A percentile compares a stretch with the other conserved stretches of the same genome.
These are phyloP conservation scores for Trichopria drosophilae DNA, from an alignment of 2,888 invertebrate species.

Conservation along the genomic window DNA sequence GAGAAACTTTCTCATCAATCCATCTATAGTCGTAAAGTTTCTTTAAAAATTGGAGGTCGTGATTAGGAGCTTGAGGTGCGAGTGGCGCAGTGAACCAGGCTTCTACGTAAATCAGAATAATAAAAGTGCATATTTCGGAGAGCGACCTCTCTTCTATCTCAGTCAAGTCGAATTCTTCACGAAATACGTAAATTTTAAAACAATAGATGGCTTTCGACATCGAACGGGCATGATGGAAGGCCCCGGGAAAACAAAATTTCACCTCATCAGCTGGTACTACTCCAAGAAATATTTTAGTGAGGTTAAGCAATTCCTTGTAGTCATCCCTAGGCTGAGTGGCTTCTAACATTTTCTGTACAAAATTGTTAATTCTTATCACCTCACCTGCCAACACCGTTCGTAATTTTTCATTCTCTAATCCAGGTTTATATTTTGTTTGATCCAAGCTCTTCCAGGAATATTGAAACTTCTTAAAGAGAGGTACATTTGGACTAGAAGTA, in stretches of 20 bases:
- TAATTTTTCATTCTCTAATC: neutral
- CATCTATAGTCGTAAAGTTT: too few species aligned
- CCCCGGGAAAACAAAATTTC: constrained; percentile 14
- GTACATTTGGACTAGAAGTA: constrained; percentile 34
- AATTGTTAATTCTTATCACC: constrained; percentile 9
- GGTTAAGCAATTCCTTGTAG: constrained; percentile 24
- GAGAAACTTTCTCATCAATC: too few species aligned
- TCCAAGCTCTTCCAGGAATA: constrained; percentile 31
- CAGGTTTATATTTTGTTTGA: constrained; percentile 4
- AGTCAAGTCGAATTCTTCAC: constrained; percentile 14
- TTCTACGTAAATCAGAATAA: constrained; percentile 20
- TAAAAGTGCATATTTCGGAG: constrained; percentile 31
- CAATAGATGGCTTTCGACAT: constrained; percentile 28
- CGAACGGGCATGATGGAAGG: constrained; percentile 23
- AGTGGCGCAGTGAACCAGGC: too few species aligned
- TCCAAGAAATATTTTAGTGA: constrained; percentile 23
- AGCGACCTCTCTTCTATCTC: constrained; percentile 19
- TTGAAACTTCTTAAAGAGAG: constrained; percentile 35
- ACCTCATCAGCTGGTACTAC: too few species aligned
- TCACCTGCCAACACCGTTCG: too few species aligned
- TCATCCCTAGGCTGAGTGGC: constrained; percentile 19
- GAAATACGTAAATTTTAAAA: constrained; percentile 24
- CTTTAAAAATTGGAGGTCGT: constrained; percentile 14
- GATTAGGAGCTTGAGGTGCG: constrained; percentile 4
- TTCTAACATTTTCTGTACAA: constrained; percentile 14